phyloP scores from a whole-genome alignment of 1,140 invertebrate genomes.

The Drosophila malerkotliana region DNA sequence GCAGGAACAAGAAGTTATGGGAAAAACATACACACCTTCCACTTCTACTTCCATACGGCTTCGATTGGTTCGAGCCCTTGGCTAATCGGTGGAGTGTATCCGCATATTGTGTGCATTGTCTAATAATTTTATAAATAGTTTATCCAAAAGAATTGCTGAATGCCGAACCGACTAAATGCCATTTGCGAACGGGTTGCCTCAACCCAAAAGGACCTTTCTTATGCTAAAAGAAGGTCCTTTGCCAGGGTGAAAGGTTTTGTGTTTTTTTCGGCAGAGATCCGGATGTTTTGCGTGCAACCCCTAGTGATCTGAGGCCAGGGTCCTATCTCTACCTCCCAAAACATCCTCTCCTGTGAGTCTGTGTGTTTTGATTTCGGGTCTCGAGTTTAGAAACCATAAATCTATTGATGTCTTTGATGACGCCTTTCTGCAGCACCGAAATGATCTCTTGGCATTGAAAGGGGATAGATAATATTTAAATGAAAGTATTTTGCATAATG shows the following conservation, averaged over 20 bases:
- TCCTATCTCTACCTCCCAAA: conserved; percentile 24
- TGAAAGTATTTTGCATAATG: conserved; percentile 69
- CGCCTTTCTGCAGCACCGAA: conserved; percentile 74
- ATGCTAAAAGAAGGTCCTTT: conserved; percentile 52
- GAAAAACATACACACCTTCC: conserved; percentile 79
- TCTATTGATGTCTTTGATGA: conserved; percentile 80
- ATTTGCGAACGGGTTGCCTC: conserved; percentile 41
- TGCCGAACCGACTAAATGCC: conserved; percentile 65
- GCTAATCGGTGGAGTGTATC: conserved; percentile 77
- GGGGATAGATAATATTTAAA: conserved; percentile 54
- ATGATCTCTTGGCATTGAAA: conserved; percentile 76
- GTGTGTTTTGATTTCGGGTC: conserved; percentile 76
- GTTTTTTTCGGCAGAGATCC: conserved; percentile 10
- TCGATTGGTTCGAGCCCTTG: conserved; percentile 15
- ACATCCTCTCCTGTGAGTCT: conserved; percentile 7
- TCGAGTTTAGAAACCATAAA: conserved; percentile 80
- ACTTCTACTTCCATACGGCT: neutral
- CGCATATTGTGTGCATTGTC: conserved; percentile 73
- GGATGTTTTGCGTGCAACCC: conserved; percentile 55
- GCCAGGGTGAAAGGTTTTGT: conserved; percentile 34
- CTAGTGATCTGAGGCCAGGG: conserved; percentile 17
- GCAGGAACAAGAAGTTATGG: conserved; percentile 74
- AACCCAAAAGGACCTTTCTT: conserved; percentile 54
- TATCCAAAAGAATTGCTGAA: conserved; percentile 76
- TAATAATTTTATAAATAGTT: conserved; percentile 82